These are phyloP conservation scores for Sus cebifrons DNA, from an alignment of 2,797 vertebrate species.

Conservation along the genomic window DNA sequence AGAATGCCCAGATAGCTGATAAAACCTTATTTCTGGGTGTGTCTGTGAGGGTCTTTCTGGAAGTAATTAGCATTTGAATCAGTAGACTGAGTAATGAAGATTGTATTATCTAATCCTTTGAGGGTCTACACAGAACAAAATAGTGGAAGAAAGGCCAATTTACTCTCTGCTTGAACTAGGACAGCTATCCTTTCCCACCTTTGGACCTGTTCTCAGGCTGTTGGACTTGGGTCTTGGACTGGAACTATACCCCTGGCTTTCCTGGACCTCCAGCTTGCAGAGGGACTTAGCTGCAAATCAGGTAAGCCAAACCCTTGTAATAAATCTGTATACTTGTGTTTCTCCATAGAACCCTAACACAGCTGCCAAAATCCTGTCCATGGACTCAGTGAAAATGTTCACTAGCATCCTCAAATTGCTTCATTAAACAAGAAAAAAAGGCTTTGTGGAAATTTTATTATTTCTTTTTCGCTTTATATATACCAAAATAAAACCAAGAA, in stretches of 20 bases:
- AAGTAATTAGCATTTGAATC: constrained; percentile 36
- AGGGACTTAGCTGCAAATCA: background rate
- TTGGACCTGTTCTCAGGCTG: background rate
- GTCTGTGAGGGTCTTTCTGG: background rate
- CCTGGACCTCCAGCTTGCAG: background rate
- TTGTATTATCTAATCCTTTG: background rate
- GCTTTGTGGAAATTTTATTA: background rate
- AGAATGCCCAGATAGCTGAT: background rate
- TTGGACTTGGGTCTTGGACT: background rate
- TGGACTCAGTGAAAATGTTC: constrained; percentile 38
- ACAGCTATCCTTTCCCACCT: background rate
- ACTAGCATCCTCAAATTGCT: constrained; percentile 1
- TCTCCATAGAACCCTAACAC: background rate
- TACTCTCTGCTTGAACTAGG: background rate
- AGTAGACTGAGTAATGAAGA: background rate
- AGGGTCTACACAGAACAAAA: background rate
- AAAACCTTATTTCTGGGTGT: constrained; percentile 27
- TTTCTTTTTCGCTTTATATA: constrained; percentile 31
- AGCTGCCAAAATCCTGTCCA: constrained; percentile 11
- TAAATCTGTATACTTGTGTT: constrained; percentile 7
- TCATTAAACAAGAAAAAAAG: constrained; percentile 30
- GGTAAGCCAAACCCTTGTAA: background rate
- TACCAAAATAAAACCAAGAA: constrained; percentile 54
- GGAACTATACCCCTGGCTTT: background rate
- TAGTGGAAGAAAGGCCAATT: background rate